Base-by-base conservation (phyloP, 2,797 vertebrate genomes). In the Myotis findleyi region DNA sequence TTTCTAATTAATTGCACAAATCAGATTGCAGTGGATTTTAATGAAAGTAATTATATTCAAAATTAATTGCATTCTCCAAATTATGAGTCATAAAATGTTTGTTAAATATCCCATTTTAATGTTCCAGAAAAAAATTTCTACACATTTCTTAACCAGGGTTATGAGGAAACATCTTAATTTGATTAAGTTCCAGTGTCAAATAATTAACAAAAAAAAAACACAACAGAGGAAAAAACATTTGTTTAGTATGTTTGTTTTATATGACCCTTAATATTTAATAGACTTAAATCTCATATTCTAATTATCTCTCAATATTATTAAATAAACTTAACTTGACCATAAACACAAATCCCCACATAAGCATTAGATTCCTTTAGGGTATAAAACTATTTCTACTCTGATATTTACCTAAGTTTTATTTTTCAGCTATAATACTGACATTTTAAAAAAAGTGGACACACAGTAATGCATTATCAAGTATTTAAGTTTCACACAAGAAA, bases 21-120 rank as follows among this genome's bases (percentile, higher is more conserved):
- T 94, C 71, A 82, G 86, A 97, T 81, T 96, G 68, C 41, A 86
- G 76, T 71, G 36, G 23, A 72, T 90, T 95, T 93, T 94, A 96
- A 96, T 93, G 41, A 95, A 89, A 79, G n/a, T 69, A 89, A 96
- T 97, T 93, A 92, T 73, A 86, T 57, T 95, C 30, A 62, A 47
- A 93, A 97, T 93, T 86, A 91, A 96, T 94, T 85, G 53, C 79
- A 93, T 94, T 95, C 91, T 95, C 87, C 36, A 88, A 96, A 93
- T 80, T 96, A 57, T 85, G 69, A 93, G 41, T 75, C 79, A 92
- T 79, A 85, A 96, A 94, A 93, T 92, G 62, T 90, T 95, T 94
- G 81, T 82, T 93, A 95, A 97, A 79, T 92, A 93, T 71, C 57
- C 77, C 66, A 83, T 79, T 94, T 57, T 96, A 88, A 94, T 94